These are phyloP conservation scores for Tokudaia tokunoshimensis DNA, from an alignment of 2,797 vertebrate species.

Conservation along the genomic window DNA sequence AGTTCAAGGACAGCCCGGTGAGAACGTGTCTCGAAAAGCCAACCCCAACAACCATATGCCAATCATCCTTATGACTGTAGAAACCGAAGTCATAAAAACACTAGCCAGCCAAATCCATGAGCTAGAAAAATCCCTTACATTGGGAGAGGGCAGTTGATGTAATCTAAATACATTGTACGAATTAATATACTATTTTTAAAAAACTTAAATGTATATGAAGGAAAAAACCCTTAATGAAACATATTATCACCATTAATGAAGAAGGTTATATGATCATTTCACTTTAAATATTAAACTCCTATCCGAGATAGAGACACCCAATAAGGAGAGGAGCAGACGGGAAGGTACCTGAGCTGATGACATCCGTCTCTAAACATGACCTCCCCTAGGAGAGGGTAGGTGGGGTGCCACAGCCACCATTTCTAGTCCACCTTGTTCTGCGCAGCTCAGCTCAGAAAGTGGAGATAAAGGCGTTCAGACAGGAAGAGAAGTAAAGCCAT, in stretches of 20 bases:
- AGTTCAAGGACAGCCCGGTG: neutral
- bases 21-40: neutral
- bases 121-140: neutral
- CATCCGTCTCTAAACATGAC: neutral
- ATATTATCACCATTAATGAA: neutral
- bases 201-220: neutral
- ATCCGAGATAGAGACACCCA: neutral
- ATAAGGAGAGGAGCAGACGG: neutral
- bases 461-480: neutral
- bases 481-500: neutral
- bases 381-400: neutral
- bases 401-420: neutral
- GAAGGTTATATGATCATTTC: neutral
- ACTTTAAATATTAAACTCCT: conserved; percentile 31
- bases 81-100: conserved; percentile 4
- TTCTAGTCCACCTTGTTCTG: neutral
- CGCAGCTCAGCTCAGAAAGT: neutral
- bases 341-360: neutral
- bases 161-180: neutral
- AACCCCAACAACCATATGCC: neutral
- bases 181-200: neutral
- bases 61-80: neutral
- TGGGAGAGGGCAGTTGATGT: neutral
- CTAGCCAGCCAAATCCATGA: conserved; percentile 1
- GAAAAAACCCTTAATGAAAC: neutral